Conservation (phyloP, 2,888 invertebrate species). For the Drosophila picticornis region DNA sequence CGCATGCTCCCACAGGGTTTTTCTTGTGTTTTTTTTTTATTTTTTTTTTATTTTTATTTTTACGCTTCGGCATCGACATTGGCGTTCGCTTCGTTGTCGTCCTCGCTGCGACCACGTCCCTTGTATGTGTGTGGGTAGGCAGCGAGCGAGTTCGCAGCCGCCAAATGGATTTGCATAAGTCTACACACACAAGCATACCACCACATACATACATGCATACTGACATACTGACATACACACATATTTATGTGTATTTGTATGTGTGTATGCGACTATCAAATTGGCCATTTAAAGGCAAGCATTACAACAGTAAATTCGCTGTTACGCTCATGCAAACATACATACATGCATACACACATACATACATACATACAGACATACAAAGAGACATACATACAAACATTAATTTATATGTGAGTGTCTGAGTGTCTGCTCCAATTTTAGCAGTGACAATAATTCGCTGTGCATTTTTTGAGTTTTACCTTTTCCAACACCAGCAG, state of each 20-base stretch:
- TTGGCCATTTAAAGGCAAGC: conserved; percentile 69
- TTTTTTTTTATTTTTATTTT: conserved; percentile 45
- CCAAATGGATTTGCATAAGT: conserved; percentile 76
- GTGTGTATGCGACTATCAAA: conserved; percentile 59
- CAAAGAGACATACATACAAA: neutral
- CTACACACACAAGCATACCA: conserved; percentile 35
- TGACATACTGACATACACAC: neutral
- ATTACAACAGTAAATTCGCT: conserved; percentile 63
- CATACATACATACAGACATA: conserved; percentile 6
- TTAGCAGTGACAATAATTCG: conserved; percentile 62
- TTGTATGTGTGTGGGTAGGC: conserved; percentile 34
- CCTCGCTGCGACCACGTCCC: conserved; percentile 26
- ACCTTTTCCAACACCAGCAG: conserved; percentile 83
- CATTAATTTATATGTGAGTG: neutral
- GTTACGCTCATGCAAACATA: conserved; percentile 16
- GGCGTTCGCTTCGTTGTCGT: conserved; percentile 35
- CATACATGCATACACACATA: conserved; percentile 1
- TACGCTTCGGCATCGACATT: conserved; percentile 66
- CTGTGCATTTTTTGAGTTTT: conserved; percentile 50
- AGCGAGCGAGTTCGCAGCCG: conserved; percentile 51
- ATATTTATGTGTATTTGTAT: conserved; percentile 35
- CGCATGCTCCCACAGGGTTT: conserved; percentile 55
- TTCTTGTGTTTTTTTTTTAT: conserved; percentile 40
- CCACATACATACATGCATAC: conserved; percentile 15
- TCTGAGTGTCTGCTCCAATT: conserved; percentile 58